Percentiles rank a stretch among this genome's conserved stretches.
phyloP scores from a whole-genome alignment of 2,113 vertebrate species.

The Emydura subglobosa region DNA sequence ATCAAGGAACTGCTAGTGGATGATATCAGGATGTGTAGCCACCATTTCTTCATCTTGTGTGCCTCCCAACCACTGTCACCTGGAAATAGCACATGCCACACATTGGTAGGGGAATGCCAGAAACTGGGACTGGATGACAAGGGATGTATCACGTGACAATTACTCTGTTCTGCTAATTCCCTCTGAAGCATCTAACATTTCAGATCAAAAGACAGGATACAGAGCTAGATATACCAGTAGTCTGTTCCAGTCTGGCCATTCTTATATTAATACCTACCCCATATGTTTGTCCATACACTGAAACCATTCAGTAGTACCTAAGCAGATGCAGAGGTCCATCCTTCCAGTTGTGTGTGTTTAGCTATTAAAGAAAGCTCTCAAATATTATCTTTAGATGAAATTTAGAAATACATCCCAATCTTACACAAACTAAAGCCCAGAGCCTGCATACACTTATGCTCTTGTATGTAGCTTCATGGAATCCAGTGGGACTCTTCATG shows the following conservation, averaged over 20 bases:
- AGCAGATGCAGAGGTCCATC: background rate
- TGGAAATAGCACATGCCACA: background rate
- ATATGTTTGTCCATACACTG: background rate
- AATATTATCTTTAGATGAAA: background rate
- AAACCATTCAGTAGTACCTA: background rate
- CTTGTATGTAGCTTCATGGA: background rate
- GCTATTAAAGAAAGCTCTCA: background rate
- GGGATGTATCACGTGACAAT: background rate
- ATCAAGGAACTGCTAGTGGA: background rate
- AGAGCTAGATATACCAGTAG: background rate
- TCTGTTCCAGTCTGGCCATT: background rate
- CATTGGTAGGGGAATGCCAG: accelerated
- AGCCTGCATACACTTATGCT: background rate
- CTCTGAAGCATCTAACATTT: background rate
- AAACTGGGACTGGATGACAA: background rate
- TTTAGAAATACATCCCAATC: background rate
- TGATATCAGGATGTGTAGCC: background rate
- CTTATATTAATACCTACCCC: background rate
- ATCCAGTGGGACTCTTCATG: background rate
- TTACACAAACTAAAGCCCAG: background rate
- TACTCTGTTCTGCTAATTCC: background rate
- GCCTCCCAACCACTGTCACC: background rate
- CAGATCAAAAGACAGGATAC: background rate
- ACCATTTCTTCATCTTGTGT: background rate
- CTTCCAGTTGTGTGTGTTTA: background rate